phyloP scores from a whole-genome alignment of 1,140 invertebrate genomes.

The Lasaia peninsularis region DNA sequence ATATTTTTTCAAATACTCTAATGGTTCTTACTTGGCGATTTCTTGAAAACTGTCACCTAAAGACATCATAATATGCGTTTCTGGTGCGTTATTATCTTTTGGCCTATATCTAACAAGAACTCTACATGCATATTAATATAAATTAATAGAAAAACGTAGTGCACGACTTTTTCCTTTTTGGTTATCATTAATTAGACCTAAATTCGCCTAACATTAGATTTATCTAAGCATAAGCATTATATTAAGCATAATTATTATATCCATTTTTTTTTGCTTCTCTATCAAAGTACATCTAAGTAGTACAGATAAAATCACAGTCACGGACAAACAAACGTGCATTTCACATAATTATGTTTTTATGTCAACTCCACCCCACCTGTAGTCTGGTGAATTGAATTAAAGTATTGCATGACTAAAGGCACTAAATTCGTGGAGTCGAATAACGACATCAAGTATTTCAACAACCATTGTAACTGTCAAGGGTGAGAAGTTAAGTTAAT shows the following conservation, averaged over 20 bases:
- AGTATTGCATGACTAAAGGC: conserved; percentile 64
- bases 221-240: neutral
- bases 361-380: conserved; percentile 57
- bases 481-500: conserved; percentile 75
- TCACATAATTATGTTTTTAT: conserved; percentile 44
- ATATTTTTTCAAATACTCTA: too few relatives aligned
- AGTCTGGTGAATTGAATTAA: conserved; percentile 63
- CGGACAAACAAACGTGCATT: conserved; percentile 37
- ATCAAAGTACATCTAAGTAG: conserved; percentile 37
- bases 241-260: neutral
- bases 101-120: too few relatives aligned
- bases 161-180: neutral
- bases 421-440: conserved; percentile 52
- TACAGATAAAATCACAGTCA: conserved; percentile 63
- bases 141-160: too few relatives aligned
- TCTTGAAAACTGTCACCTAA: too few relatives aligned
- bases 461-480: conserved; percentile 71
- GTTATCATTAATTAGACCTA: neutral
- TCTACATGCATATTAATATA: too few relatives aligned
- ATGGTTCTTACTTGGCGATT: too few relatives aligned
- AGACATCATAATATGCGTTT: too few relatives aligned
- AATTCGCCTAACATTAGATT: neutral
- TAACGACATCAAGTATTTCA: conserved; percentile 72
- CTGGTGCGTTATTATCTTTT: too few relatives aligned
- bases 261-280: conserved; percentile 23